A percentile compares a stretch with the other conserved stretches of the same genome.
These are phyloP conservation scores for Actenoides lindsayi DNA, from an alignment of 2,113 vertebrate species.

Conservation along the genomic window DNA sequence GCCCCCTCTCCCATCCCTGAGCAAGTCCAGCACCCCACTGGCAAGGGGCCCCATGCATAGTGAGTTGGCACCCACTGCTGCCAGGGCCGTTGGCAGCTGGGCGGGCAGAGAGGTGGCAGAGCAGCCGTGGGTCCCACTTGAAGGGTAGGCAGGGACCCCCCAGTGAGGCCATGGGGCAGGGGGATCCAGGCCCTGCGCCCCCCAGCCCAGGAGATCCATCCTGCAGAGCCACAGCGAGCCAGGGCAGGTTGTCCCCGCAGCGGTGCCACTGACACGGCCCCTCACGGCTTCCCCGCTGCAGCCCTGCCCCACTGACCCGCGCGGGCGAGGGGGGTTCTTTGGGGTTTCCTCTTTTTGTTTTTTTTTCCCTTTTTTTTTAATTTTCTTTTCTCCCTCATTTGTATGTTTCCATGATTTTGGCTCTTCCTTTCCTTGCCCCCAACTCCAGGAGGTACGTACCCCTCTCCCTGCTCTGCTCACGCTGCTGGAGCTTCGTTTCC, in stretches of 20 bases:
- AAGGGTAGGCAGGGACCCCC: not conserved
- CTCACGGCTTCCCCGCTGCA: conserved; percentile 14
- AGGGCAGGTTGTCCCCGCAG: not conserved
- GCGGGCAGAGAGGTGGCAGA: not conserved
- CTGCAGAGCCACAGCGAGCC: conserved; percentile 42
- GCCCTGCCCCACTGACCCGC: not conserved
- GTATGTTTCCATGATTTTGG: conserved; percentile 95
- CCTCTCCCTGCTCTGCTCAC: conserved; percentile 79
- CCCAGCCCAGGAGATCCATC: not conserved
- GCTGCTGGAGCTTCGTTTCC: conserved; percentile 81
- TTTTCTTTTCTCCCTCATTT: conserved; percentile 95
- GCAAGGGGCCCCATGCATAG: not conserved
- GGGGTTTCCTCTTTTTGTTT: conserved; percentile 27
- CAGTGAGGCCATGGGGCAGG: not conserved
- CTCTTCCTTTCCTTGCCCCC: conserved; percentile 91
- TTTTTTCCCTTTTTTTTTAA: conserved; percentile 75
- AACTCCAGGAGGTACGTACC: conserved; percentile 98
- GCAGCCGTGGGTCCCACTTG: not conserved
- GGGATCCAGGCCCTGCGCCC: not conserved
- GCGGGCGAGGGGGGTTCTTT: conserved; percentile 40
- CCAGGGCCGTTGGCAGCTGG: rapidly evolving
- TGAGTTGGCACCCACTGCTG: rapidly evolving
- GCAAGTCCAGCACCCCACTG: rapidly evolving
- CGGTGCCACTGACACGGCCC: not conserved
- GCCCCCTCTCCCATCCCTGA: not conserved